A percentile compares a stretch with the other conserved stretches of the same genome.
These are phyloP conservation scores for Gymnothorax reevesii DNA, from an alignment of 2,797 vertebrate genomes.

Conservation along the genomic window DNA sequence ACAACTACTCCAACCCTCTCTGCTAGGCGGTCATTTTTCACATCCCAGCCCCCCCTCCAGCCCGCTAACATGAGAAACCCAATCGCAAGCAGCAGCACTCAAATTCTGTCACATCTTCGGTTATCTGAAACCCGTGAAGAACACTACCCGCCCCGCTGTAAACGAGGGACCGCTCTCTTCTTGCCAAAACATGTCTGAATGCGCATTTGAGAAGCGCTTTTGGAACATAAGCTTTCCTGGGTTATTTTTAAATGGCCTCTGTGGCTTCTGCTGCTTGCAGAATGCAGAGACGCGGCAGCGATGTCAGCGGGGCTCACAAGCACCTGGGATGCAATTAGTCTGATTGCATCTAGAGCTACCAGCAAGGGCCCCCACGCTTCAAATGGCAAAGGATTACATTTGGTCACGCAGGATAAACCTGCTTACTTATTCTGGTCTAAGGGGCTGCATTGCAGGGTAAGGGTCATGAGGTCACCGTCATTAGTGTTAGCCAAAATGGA, in stretches of 20 bases:
- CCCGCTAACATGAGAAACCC: neutral
- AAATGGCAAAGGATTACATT: neutral
- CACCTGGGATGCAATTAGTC: constrained; percentile 1
- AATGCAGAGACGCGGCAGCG: neutral
- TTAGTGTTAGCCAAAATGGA: constrained; percentile 9
- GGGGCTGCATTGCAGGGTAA: neutral
- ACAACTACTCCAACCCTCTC: neutral
- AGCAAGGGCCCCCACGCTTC: neutral
- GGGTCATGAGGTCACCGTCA: neutral
- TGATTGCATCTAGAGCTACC: neutral
- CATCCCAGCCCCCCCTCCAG: neutral
- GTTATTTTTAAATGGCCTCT: constrained; percentile 17
- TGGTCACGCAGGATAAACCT: constrained; percentile 2
- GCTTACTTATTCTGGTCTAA: neutral
- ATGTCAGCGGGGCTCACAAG: neutral
- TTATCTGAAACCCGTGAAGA: constrained; percentile 3
- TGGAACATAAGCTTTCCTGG: constrained; percentile 4
- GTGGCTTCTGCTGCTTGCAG: neutral
- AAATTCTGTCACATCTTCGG: constrained; percentile 25
- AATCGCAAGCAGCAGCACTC: constrained; percentile 21
- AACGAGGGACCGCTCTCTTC: neutral
- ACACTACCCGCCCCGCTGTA: neutral
- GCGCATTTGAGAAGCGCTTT: neutral
- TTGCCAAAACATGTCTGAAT: constrained; percentile 15
- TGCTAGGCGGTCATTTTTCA: neutral